These are phyloP conservation scores for Platycnemis pennipes DNA, from an alignment of 2,888 invertebrate genomes.

Conservation along the genomic window DNA sequence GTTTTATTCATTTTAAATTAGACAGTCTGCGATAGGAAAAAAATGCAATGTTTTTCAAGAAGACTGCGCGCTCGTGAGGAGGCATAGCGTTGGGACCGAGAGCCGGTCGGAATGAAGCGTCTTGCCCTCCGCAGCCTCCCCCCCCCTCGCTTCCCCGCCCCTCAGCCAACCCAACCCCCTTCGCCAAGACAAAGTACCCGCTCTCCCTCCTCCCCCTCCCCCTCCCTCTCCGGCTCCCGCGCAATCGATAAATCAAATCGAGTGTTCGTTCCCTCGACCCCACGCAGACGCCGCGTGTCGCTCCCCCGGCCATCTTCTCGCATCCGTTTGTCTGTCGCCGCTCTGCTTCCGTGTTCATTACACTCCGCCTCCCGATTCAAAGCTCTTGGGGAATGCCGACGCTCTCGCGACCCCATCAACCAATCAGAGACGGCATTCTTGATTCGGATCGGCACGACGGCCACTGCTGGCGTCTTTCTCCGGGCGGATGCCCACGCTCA, in stretches of 20 bases:
- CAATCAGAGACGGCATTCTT: not conserved
- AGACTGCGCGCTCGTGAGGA: too few species aligned
- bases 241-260: conserved; percentile 38
- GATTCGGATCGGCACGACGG: not conserved
- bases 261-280: not conserved
- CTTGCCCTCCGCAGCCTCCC: not conserved
- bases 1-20: too few species aligned
- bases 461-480: not conserved
- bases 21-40: too few species aligned
- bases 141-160: not conserved
- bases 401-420: not conserved
- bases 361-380: not conserved
- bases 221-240: not conserved
- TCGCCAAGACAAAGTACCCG: not conserved
- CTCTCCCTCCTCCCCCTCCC: not conserved
- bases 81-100: too few species aligned
- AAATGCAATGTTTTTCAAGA: too few species aligned
- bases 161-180: not conserved
- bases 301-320: not conserved
- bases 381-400: not conserved
- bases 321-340: not conserved
- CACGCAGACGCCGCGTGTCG: not conserved
- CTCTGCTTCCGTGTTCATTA: not conserved
- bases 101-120: too few species aligned
- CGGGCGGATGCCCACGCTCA: too few species aligned